Evolutionary conservation across 2,797 vertebrate genomes (phyloP), one percentile per base, ranked within the genome.

Genomic region (Acanthiza pusilla): DNA sequence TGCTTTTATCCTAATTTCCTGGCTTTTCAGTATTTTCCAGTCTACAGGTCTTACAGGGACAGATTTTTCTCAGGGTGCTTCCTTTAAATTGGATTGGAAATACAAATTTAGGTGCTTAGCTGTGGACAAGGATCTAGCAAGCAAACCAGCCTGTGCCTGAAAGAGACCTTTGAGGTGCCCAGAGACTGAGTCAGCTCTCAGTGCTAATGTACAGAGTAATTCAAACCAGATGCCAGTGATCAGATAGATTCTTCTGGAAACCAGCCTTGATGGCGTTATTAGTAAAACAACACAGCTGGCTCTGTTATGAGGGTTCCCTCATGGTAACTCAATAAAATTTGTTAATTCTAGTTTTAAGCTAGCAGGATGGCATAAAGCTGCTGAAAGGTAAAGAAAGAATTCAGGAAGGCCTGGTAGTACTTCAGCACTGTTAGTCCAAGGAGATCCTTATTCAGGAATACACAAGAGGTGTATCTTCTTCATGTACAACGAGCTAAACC

Each of bases 221-320:
- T 87, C 84, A 93, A 93, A 93, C 45, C 86, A 87, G 86, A 91
- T 82, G 67, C 63, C 77, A 47, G 45, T 50, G 81, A 90, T 74
- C 84, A 94, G 42, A 87, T 53, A 88, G 45, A 61, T 89, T 92
- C 71, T 85, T 94, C 54, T 55, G 26, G 70, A 58, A 94, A 77
- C n/a, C 13, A 80, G 26, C 10, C 63, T 74, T 89, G 68, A 66
- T 63, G 61, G 38, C 2, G 10, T 57, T 85, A 43, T 84, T 65
- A 93, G 54, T 55, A 66, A 55, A 83, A 86, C 78, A 74, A 2
- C 54, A 80, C 45, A 86, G 29, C 26, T 73, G 45, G 4, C 17
- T 84, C 34, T 73, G 13, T 34, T 68, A 40, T 25, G 63, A 91
- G 70, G 58, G 60, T 48, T 88, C 16, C 40, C 83, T 88, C 57